A percentile compares a stretch with the other conserved stretches of the same genome.
Conservation (phyloP, 2,888 invertebrate genomes). For the Thera obeliscata region DNA sequence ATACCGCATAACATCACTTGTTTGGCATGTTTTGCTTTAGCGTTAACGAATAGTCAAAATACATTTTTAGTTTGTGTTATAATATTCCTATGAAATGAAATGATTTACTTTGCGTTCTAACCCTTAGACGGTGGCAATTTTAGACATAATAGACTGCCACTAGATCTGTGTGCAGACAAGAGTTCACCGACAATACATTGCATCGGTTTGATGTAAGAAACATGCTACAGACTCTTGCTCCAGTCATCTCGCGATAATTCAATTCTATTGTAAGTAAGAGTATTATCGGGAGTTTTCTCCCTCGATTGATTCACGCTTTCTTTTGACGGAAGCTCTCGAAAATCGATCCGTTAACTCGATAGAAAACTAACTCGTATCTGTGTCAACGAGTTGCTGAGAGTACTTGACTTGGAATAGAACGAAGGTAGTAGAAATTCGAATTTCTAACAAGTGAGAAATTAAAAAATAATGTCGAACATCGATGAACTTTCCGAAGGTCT, state of each 20-base stretch:
- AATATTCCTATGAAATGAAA: too few relatives aligned
- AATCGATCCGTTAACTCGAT: conserved; percentile 37
- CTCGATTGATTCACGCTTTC: conserved; percentile 70
- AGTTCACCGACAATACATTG: neutral
- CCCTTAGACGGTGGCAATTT: too few relatives aligned
- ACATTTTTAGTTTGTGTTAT: too few relatives aligned
- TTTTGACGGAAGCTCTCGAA: conserved; percentile 36
- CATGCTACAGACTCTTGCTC: conserved; percentile 11
- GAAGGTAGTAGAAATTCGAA: neutral
- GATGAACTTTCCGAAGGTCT: too few relatives aligned
- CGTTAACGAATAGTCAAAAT: too few relatives aligned
- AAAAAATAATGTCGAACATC: neutral
- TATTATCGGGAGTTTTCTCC: conserved; percentile 72
- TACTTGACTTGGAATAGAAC: neutral
- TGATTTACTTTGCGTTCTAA: too few relatives aligned
- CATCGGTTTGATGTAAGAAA: neutral
- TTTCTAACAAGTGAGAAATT: neutral
- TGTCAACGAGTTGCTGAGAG: neutral
- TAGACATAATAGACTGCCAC: too few relatives aligned
- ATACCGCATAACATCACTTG: too few relatives aligned
- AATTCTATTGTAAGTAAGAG: conserved; percentile 69
- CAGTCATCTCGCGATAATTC: conserved; percentile 74
- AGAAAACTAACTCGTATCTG: conserved; percentile 14
- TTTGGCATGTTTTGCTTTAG: too few relatives aligned
- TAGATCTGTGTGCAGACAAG: neutral